Evolutionary conservation across 2,888 invertebrate species (phyloP).

Genomic region (Elaeidobius kamerunicus): DNA sequence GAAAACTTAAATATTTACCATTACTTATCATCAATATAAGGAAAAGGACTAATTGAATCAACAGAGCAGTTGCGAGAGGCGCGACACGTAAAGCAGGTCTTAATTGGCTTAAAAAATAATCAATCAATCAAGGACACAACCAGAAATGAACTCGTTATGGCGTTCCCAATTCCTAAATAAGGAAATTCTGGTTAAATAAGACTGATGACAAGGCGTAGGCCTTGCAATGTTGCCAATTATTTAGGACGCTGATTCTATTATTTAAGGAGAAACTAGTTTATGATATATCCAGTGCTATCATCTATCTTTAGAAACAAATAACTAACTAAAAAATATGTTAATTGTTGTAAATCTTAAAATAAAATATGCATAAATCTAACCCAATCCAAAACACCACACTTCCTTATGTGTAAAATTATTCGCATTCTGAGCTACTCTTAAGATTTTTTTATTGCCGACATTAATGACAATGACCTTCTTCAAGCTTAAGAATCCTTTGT

Average conservation of each 20-base stretch:
- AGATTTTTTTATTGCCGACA: too few species aligned
- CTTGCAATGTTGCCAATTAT: constrained; percentile 9
- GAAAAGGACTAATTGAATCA: not conserved
- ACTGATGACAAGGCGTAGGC: constrained; percentile 17
- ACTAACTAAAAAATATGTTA: too few species aligned
- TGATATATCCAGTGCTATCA: too few species aligned
- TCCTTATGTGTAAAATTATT: too few species aligned
- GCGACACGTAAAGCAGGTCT: constrained; percentile 26
- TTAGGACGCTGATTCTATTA: too few species aligned
- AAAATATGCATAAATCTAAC: too few species aligned
- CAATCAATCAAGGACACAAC: constrained; percentile 26
- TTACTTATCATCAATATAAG: not conserved
- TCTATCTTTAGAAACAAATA: too few species aligned
- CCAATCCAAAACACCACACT: too few species aligned
- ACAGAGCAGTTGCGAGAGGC: constrained; percentile 7
- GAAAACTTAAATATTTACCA: not conserved
- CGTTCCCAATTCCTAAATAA: constrained; percentile 32
- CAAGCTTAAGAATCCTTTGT: not conserved
- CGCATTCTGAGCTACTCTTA: too few species aligned
- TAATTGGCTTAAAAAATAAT: constrained; percentile 33
- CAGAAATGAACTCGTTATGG: constrained; percentile 27
- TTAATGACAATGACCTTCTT: not conserved
- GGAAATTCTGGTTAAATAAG: constrained; percentile 32
- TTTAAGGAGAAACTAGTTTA: too few species aligned
- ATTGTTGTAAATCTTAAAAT: too few species aligned